Conservation (phyloP, 2,888 invertebrate genomes). For the Scelioninae gen. 1 region DNA sequence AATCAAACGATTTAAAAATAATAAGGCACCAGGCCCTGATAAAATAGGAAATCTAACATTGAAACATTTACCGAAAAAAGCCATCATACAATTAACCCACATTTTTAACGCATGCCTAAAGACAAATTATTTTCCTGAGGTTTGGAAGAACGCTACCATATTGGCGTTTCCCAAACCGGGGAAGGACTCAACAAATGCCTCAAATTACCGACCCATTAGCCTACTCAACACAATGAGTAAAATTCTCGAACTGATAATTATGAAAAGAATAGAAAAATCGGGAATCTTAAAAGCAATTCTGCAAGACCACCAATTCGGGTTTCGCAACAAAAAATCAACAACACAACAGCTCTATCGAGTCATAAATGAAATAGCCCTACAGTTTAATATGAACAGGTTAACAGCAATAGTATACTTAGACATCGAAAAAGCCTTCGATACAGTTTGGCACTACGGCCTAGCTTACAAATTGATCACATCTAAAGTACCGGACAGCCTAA, state of each 20-base stretch:
- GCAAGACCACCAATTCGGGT: neutral
- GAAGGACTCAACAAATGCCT: neutral
- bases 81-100: neutral
- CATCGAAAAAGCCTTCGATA: no score
- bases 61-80: slow-evolving; percentile 15
- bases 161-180: neutral
- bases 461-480: no score
- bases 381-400: no score
- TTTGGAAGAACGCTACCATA: neutral
- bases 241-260: no score
- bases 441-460: no score
- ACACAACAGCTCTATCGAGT: no score
- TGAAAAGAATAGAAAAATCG: neutral
- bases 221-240: neutral
- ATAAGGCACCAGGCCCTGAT: slow-evolving; percentile 17
- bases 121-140: neutral
- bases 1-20: slow-evolving; percentile 11
- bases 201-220: no score
- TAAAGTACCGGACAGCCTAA: no score
- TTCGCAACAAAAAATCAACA: neutral
- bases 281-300: no score
- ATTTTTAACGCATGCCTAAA: slow-evolving; percentile 36
- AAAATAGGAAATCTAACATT: slow-evolving; percentile 4
- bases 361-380: neutral
- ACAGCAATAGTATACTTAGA: no score